Base-by-base conservation (phyloP, 2,797 vertebrate species). In the Sebastes trivittatus region DNA sequence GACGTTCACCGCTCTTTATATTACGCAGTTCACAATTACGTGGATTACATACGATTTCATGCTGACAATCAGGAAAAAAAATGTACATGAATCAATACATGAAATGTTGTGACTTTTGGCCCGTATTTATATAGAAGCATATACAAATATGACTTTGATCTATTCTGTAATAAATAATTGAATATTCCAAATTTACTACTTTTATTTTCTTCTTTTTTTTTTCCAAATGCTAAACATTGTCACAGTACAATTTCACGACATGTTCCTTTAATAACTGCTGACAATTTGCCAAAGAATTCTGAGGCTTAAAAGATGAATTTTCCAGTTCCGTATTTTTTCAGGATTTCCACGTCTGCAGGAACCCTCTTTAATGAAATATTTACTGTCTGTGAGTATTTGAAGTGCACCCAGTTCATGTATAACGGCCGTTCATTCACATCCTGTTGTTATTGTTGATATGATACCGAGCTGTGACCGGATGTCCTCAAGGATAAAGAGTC, bases 21-120 rank as follows among this genome's bases (percentile, higher is more conserved):
- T 0, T 18, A 0, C 42, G 0, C 2, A 0, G 42, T 46, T 46
- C 42, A 46, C 42, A 46, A 46, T 46, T 46, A 18, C 1, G 42
- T 46, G 42, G 42, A 46, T 46, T 7, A 46, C 42, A 46, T 0
- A 46, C 42, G 14, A 46, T 46, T 46, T 46, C 0, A 46, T 46
- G 42, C 42, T 46, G 42, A 46, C 42, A 0, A 46, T 46, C 42
- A 46, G 42, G 42, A 42, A 42, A 38, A 38, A 14, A 14, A 42
- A 42, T 16, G 2, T 42, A 42, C 0, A 42, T 0, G 5, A 42
- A 42, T 42, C 38, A 42, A 42, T 42, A 42, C 38, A 38, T 36
- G 0, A 0, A 13, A 36, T 36, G 1, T 36, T 0, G 34, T 36
- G 36, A 36, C 36, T 36, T 36, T 1, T 38, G 38, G 38, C 38